Base-by-base conservation (phyloP, 1,140 invertebrate species). In the Panagrolaimus sp. region DNA sequence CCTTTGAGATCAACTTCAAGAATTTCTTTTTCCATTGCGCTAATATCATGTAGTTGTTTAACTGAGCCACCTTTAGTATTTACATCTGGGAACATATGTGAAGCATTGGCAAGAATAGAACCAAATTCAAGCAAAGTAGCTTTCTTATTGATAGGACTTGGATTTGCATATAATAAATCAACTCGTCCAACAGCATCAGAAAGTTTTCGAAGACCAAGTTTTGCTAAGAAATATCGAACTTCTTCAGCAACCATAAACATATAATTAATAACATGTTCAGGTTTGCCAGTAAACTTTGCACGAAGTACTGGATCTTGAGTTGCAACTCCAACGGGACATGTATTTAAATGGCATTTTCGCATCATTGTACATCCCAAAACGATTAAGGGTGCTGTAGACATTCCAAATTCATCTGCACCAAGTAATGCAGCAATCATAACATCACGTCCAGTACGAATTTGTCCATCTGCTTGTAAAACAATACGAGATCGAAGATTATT, bases 331-430 rank as follows among this genome's bases (percentile, higher is more conserved):
- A 98, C 96, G 0, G 96, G 96, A 81, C 96, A 99, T 27, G 96
- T 98, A 84, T 99, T 99, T 67, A 99, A 86, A 84, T 99, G 96
- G 83, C 96, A 99, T 84, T 98, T 99, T 64, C 96, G 87, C 96
- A 98, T 98, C 96, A 98, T 98, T 8, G 94, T 99, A 82, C 96
- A 99, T 9, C 96, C 89, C 84, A 98, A 89, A 0, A 91, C 92
- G 83, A 99, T 98, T 47, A 99, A 85, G 0, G 96, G 95, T 5
- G 95, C 95, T 13, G 96, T 98, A 81, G 92, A 95, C 77, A 78
- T 75, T n/a, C 95, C 96, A 85, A 97, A 94, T 85, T 98, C 95
- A 85, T 98, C 96, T 11, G 96, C 96, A 51, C 96, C 96, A 4
- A 98, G 85, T 51, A 97, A 82, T 5, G 92, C 94, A 14, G 92